Evolutionary conservation across 2,797 vertebrate species (phyloP).

Genomic region (Hoplostethus mediterraneus): DNA sequence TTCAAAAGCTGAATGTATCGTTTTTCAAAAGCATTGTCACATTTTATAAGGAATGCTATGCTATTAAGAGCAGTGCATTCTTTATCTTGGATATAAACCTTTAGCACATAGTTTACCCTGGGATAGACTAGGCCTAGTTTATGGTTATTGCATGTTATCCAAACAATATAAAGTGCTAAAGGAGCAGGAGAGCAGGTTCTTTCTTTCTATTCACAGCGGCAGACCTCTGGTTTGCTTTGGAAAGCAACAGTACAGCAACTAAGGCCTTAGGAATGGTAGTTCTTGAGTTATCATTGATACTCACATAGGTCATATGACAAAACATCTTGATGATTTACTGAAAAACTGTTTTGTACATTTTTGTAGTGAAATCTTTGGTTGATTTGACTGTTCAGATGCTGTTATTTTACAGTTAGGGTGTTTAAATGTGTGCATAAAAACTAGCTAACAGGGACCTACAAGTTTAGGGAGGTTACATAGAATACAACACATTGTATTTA

Average conservation of each 20-base stretch:
- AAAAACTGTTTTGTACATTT: no score
- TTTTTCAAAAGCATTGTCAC: constrained; percentile 1
- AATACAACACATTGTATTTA: no score
- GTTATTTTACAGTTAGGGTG: not conserved
- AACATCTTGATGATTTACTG: no score
- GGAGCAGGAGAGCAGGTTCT: not conserved
- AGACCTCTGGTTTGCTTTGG: no score
- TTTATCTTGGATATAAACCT: not conserved
- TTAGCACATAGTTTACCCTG: not conserved
- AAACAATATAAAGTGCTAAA: not conserved
- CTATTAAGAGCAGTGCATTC: not conserved
- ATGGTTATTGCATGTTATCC: not conserved
- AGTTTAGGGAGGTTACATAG: not conserved
- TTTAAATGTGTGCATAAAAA: not conserved
- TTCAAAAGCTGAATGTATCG: not conserved
- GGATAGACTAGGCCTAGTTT: not conserved
- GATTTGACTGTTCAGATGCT: not conserved
- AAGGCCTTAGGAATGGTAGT: no score
- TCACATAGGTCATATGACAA: no score
- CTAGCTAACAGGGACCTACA: not conserved
- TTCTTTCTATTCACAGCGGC: no score
- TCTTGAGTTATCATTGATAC: no score
- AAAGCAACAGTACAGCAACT: no score
- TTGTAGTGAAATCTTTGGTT: no score
- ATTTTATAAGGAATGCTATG: not conserved